A percentile compares a stretch with the other conserved stretches of the same genome.
These are phyloP conservation scores for Hippocampus comes DNA, from an alignment of 2,113 vertebrate species.

Conservation along the genomic window DNA sequence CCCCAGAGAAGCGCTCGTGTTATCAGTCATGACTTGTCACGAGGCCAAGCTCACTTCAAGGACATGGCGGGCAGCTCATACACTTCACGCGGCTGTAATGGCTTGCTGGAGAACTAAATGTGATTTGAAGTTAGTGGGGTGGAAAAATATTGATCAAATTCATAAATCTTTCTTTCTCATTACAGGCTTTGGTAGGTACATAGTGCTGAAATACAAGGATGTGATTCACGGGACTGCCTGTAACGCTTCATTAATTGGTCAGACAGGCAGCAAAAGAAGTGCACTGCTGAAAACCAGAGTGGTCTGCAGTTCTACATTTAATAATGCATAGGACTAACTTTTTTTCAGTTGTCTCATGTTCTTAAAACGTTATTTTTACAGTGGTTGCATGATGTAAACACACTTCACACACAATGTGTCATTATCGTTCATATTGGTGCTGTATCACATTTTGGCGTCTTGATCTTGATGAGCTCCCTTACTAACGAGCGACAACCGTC, in stretches of 20 bases:
- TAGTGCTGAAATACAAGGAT: constrained; percentile 39
- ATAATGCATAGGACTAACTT: not conserved
- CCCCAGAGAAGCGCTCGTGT: constrained; percentile 6
- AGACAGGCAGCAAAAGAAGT: constrained; percentile 2
- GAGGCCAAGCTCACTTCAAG: constrained; percentile 22
- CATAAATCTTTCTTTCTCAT: constrained; percentile 61
- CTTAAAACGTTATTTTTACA: no score
- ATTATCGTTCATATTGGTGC: not conserved
- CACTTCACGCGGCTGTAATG: constrained; percentile 31
- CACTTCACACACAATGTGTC: not conserved
- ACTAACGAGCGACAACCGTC: no score
- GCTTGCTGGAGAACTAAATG: constrained; percentile 27
- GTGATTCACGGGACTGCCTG: constrained; percentile 22
- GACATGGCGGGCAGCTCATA: constrained; percentile 24
- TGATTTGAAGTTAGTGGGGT: constrained; percentile 21
- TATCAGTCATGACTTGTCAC: constrained; percentile 26
- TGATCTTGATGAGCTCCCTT: not conserved
- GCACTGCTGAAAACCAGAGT: constrained; percentile 14
- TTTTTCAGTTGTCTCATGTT: no score
- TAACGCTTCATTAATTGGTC: constrained; percentile 28
- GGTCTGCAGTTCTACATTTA: constrained; percentile 1
- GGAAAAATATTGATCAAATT: constrained; percentile 29
- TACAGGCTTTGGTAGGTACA: constrained; percentile 36
- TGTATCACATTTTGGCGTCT: not conserved
- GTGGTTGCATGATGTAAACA: no score